These are phyloP conservation scores for Sisyra terminalis DNA, from an alignment of 2,888 invertebrate genomes.

Conservation along the genomic window DNA sequence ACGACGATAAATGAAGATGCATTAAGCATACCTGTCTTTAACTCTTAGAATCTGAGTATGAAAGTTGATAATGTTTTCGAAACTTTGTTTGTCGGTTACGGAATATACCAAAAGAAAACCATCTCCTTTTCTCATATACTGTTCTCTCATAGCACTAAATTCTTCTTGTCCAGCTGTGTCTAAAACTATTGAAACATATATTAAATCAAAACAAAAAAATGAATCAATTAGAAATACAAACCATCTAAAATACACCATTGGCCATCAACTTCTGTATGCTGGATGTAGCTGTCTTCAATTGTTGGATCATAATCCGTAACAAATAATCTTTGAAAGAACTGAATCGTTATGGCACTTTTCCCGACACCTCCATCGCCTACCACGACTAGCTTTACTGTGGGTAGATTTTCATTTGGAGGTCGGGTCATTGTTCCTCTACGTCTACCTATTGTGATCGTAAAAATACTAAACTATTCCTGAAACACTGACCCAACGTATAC, in stretches of 20 bases:
- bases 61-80: conserved; percentile 74
- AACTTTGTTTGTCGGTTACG: conserved; percentile 81
- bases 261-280: conserved; percentile 85
- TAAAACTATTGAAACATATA: conserved; percentile 41
- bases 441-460: conserved; percentile 19
- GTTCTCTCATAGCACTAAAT: conserved; percentile 88
- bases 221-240: conserved; percentile 30
- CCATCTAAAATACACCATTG: conserved; percentile 84
- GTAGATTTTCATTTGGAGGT: conserved; percentile 55
- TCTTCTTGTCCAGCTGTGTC: conserved; percentile 94
- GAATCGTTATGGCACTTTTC: conserved; percentile 92
- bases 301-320: conserved; percentile 93
- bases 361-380: conserved; percentile 92
- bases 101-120: conserved; percentile 88
- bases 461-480: too few species aligned
- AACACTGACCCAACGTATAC: too few species aligned
- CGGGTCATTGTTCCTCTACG: conserved; percentile 37
- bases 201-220: neutral
- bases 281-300: conserved; percentile 89
- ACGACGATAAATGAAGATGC: too few species aligned
- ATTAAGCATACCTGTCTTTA: conserved; percentile 47
- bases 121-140: conserved; percentile 86
- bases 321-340: conserved; percentile 89
- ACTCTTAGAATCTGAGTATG: conserved; percentile 82
- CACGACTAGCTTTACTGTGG: conserved; percentile 76